Base-by-base conservation (phyloP, 2,888 invertebrate species). In the Apamea monoglypha region DNA sequence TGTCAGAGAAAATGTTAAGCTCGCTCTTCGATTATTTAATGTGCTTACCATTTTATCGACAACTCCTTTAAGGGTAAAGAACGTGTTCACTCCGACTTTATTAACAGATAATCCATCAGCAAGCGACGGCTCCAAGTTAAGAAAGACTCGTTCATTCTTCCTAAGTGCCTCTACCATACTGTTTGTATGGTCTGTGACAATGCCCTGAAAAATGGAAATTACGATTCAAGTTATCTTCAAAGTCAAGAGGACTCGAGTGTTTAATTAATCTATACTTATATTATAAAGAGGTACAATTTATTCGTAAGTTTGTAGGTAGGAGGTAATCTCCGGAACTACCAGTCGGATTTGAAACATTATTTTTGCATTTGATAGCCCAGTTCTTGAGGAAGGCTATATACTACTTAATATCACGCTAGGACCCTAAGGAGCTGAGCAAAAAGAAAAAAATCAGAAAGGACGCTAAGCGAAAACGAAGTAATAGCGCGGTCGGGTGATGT, bases 71-170 rank as follows among this genome's bases (percentile, higher is more conserved):
- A 95, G 75, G 77, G 91, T 96, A 81, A 95, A 87, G 83, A 96
- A 97, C 2, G 96, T 94, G 82, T 97, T 96, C 0, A 96, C 96
- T 72, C 96, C 96, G 53, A 95, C 95, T 85, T 91, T 91, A 77
- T 93, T 94, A 1, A 96, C 94, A 16, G 91, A 94, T 64, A 99
- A 95, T 87, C 99, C 99, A 95, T 99, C 99, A 25, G 99, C 99
- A 77, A 99, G 94, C 0, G 98, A 98, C 7, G 98, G 97, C 16
- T 97, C 96, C 40, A 98, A 97, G 29, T 97, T 95, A 1, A 98
- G 97, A 81, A 95, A 95, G 0, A 98, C 96, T n/a, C 98, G 98
- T 86, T 98, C 97, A n/a, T 98, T 98, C 81, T 97, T 97, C 89
- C 98, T 97, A 50, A 97, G 90, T 0, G 96, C 85, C 88, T 97